phyloP scores from a whole-genome alignment of 2,888 invertebrate species.

The Choreutis nemorana region DNA sequence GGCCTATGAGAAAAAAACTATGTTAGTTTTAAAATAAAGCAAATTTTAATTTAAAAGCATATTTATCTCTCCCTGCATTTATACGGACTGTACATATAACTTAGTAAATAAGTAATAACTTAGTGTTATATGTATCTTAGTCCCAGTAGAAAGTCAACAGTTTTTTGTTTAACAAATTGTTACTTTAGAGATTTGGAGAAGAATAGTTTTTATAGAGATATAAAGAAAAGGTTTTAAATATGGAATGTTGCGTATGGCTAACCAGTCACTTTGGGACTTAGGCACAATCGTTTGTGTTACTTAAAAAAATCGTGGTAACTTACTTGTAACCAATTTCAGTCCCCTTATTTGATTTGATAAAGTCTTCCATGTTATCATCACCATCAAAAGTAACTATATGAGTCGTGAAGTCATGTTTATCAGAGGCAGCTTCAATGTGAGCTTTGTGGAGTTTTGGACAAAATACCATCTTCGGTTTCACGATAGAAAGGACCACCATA shows the following conservation, averaged over 20 bases:
- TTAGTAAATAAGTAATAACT: not conserved
- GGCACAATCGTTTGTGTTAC: not conserved
- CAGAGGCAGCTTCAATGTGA: constrained; percentile 18
- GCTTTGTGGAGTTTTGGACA: constrained; percentile 21
- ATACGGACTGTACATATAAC: too few relatives aligned
- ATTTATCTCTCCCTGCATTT: too few relatives aligned
- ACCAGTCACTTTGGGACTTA: too few relatives aligned
- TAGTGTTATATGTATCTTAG: not conserved
- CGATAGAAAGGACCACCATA: too few relatives aligned
- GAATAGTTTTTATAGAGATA: too few relatives aligned
- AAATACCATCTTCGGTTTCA: constrained; percentile 26
- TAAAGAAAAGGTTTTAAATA: constrained; percentile 1
- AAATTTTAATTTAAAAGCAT: too few relatives aligned
- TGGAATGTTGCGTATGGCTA: not conserved
- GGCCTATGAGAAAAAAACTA: constrained; percentile 22
- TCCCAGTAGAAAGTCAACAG: too few relatives aligned
- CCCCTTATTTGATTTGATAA: constrained; percentile 21
- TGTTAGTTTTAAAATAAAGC: too few relatives aligned
- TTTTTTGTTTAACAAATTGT: too few relatives aligned
- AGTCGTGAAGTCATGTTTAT: constrained; percentile 11
- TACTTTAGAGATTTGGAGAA: too few relatives aligned
- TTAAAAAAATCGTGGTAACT: too few relatives aligned
- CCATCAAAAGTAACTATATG: constrained; percentile 25
- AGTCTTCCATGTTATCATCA: constrained; percentile 17
- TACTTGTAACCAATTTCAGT: constrained; percentile 24